Conservation (phyloP, 2,888 invertebrate species). For the Campoletis raptor region DNA sequence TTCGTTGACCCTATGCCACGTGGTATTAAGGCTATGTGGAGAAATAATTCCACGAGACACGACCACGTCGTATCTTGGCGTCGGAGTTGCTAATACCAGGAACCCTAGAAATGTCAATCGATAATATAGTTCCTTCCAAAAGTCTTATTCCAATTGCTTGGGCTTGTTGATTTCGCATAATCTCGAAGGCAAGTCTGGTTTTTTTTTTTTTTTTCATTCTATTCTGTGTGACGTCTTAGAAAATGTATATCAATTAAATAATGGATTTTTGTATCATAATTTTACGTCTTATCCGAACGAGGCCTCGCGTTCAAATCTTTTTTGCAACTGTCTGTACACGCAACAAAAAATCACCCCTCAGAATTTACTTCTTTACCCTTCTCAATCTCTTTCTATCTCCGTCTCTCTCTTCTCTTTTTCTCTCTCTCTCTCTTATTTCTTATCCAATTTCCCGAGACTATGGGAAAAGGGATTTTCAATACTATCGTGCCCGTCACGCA, state of each 20-base stretch:
- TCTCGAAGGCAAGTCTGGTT: neutral
- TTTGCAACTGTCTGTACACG: neutral
- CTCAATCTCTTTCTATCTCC: neutral
- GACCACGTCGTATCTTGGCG: constrained; percentile 69
- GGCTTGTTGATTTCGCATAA: neutral
- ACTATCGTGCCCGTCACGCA: constrained; percentile 66
- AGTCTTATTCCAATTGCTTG: neutral
- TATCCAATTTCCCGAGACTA: constrained; percentile 46
- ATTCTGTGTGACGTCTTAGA: neutral
- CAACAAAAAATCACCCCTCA: constrained; percentile 48
- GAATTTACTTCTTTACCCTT: constrained; percentile 31
- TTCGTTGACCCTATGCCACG: constrained; percentile 73
- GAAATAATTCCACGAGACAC: constrained; percentile 73
- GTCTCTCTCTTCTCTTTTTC: no score
- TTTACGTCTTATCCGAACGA: neutral
- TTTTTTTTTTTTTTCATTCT: neutral
- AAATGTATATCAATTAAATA: neutral
- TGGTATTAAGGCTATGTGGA: constrained; percentile 68
- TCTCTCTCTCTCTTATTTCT: constrained; percentile 23
- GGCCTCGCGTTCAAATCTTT: neutral
- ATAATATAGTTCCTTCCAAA: constrained; percentile 63
- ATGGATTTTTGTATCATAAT: neutral
- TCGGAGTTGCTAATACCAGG: constrained; percentile 60
- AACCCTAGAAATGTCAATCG: constrained; percentile 74
- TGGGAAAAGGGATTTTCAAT: constrained; percentile 13